A percentile compares a stretch with the other conserved stretches of the same genome.
Evolutionary conservation across 2,888 invertebrate species (phyloP).

Genomic region (Tigriopus californicus): DNA sequence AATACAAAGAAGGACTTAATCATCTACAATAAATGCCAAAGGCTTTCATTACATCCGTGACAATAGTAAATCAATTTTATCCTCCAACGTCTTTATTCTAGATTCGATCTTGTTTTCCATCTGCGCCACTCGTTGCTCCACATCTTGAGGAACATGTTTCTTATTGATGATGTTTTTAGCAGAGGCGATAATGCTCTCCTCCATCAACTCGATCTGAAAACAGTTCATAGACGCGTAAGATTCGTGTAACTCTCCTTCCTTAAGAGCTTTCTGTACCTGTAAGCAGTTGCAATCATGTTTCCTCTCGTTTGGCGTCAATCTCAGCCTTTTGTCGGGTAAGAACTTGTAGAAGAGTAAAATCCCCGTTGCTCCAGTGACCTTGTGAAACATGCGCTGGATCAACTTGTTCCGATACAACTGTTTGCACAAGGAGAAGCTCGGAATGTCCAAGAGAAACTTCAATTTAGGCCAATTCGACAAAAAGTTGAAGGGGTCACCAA

Average conservation of each 20-base stretch:
- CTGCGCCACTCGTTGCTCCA: too few species aligned
- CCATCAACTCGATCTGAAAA: not conserved
- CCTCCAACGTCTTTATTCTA: too few species aligned
- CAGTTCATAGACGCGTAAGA: not conserved
- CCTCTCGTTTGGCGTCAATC: conserved; percentile 1
- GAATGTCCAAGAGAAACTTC: not conserved
- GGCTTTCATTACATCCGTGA: too few species aligned
- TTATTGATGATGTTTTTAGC: not conserved
- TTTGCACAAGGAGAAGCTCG: not conserved
- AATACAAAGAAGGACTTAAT: too few species aligned
- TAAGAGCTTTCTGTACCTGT: too few species aligned
- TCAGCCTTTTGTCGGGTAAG: not conserved
- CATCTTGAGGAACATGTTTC: not conserved
- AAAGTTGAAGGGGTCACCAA: conserved; percentile 35
- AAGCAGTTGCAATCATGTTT: not conserved
- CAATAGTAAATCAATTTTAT: too few species aligned
- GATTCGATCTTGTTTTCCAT: too few species aligned
- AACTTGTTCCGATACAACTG: not conserved
- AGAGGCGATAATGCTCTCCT: not conserved
- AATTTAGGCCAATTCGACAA: conserved; percentile 6
- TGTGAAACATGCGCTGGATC: not conserved
- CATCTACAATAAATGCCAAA: too few species aligned
- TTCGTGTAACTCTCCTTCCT: too few species aligned
- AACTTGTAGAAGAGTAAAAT: conserved; percentile 3
- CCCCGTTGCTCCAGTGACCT: conserved; percentile 4